These are phyloP conservation scores for Hydropsyche betteni DNA, from an alignment of 2,888 invertebrate species.

Conservation along the genomic window DNA sequence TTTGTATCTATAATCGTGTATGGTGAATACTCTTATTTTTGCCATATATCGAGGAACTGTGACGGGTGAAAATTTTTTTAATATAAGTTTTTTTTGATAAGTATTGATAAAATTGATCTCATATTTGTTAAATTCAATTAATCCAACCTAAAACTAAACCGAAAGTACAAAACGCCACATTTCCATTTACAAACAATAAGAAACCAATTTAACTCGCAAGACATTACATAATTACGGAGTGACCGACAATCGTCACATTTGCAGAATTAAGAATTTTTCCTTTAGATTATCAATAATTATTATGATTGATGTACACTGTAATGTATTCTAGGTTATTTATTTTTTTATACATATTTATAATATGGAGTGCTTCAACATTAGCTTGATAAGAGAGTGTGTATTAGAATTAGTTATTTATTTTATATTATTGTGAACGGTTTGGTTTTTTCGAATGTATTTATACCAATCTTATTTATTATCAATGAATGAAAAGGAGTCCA, in stretches of 20 bases:
- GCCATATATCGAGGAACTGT: conserved; percentile 37
- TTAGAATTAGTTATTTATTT: conserved; percentile 52
- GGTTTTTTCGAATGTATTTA: conserved; percentile 41
- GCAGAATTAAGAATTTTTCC: conserved; percentile 36
- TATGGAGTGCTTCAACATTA: conserved; percentile 51
- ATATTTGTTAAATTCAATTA: conserved; percentile 61
- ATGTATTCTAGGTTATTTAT: conserved; percentile 51
- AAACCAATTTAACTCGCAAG: background rate
- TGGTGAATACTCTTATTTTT: conserved; percentile 33
- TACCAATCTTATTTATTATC: conserved; percentile 42
- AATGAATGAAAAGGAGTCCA: background rate
- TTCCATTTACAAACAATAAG: conserved; percentile 48
- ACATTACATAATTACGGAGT: background rate
- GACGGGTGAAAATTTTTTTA: conserved; percentile 53
- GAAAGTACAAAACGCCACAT: conserved; percentile 62
- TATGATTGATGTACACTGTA: conserved; percentile 49
- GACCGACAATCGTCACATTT: conserved; percentile 45
- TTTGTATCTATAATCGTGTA: conserved; percentile 31
- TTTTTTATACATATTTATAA: conserved; percentile 44
- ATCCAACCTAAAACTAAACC: conserved; percentile 56
- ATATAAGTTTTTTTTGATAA: conserved; percentile 65
- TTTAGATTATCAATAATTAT: conserved; percentile 36
- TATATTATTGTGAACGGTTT: conserved; percentile 30
- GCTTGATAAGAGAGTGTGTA: conserved; percentile 51
- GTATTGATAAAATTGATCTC: conserved; percentile 66